Evolutionary conservation across 1,140 invertebrate genomes (phyloP), one percentile per base, ranked within the genome.

Genomic region (Drosophila nikananu): DNA sequence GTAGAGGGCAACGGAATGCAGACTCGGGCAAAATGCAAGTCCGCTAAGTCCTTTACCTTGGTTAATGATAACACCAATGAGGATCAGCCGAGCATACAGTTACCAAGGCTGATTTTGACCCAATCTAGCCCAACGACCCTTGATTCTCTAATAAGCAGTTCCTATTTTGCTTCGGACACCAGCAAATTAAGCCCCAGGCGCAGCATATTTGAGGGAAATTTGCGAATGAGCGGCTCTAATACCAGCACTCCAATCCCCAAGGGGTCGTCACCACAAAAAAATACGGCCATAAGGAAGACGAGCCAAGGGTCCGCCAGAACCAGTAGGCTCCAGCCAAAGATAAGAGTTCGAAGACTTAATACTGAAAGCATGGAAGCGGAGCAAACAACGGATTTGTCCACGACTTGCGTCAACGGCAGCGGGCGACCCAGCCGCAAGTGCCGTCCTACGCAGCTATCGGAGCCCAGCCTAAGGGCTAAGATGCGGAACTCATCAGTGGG

Each of bases 341-440:
- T 25, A 1, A 23, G 21, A 12, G 0, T 12, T 2, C 15, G 15
- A 5, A 57, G 8, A 7, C 35, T n/a, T 0, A 39, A 3, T 2
- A 2, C 21, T 5, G 54, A 39, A 10, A 2, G 17, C 5, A 35
- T 7, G 35, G 4, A 35, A 5, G 25, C 46, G 0, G 46, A 39
- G 1, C 9, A 58, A 21, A 13, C 57, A 1, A 15, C 17, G 1
- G 44, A 66, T 6, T 19, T 19, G 12, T 46, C 51, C 0, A 66
- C 21, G 10, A 52, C 5, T 1, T 39, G 58, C 5, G 10, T 8
- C 9, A 73, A 49, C 9, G 10, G 23, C 3, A 30, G 5, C 9
- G 19, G 51, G 5, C 77, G 80, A 7, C 74, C 80, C 2, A 66
- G 30, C 5, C 80, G 86, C 0, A 70, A 44, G 12, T 91, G 86